Percentiles rank a stretch among this genome's conserved stretches.
Evolutionary conservation across 2,113 vertebrate species (phyloP).

Genomic region (Trematocara stigmaticum): DNA sequence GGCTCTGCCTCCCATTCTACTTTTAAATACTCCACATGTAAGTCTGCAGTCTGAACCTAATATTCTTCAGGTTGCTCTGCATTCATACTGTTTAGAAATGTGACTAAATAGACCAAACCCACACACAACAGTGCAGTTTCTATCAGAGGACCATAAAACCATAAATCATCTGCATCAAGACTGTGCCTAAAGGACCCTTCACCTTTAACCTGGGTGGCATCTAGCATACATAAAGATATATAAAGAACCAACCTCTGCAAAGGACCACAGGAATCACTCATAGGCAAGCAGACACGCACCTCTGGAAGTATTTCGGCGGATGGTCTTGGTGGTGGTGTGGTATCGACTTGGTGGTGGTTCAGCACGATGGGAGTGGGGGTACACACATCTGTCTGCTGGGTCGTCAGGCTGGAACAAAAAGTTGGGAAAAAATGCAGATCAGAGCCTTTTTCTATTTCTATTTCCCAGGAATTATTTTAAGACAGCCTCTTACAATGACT

Average conservation of each 20-base stretch:
- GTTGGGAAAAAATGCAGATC: not conserved
- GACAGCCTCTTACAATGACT: not conserved
- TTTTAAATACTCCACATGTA: too few relatives aligned
- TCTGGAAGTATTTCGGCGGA: conserved; percentile 25
- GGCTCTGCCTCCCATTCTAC: too few relatives aligned
- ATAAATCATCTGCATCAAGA: not conserved
- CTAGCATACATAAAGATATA: not conserved
- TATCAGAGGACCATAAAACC: not conserved
- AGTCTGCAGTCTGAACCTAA: not conserved
- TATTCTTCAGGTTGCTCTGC: not conserved
- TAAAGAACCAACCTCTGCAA: not conserved
- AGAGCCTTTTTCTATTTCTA: not conserved
- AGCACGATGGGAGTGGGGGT: not conserved
- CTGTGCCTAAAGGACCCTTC: not conserved
- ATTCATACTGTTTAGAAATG: not conserved
- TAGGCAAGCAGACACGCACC: conserved; percentile 14
- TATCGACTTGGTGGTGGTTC: conserved; percentile 13
- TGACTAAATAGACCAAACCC: not conserved
- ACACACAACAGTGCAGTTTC: not conserved
- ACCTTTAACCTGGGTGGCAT: not conserved
- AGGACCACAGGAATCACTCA: not conserved
- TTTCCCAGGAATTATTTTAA: not conserved
- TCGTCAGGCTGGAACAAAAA: not conserved
- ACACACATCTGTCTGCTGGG: conserved; percentile 9
- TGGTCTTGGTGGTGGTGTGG: conserved; percentile 50